Percentiles rank a stretch among this genome's conserved stretches.
phyloP scores from a whole-genome alignment of 1,140 invertebrate genomes.

The Oncopodura yosiiana region DNA sequence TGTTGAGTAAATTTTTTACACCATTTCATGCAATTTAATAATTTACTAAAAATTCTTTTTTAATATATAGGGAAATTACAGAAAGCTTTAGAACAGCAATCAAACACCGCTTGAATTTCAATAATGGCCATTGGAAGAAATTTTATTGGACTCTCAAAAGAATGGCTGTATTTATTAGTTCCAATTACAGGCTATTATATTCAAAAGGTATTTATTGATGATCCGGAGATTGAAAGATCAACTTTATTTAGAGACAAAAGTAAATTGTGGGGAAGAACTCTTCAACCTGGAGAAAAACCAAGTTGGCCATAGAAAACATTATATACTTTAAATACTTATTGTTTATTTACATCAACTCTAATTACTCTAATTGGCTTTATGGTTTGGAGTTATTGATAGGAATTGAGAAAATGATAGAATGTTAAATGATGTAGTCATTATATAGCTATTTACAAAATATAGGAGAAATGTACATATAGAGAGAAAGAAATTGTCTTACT shows the following conservation, averaged over 20 bases:
- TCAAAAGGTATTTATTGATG: slow-evolving; percentile 55
- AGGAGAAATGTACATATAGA: no score
- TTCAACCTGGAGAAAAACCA: slow-evolving; percentile 54
- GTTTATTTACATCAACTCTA: no score
- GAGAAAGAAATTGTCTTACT: no score
- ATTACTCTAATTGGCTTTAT: no score
- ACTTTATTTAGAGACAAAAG: slow-evolving; percentile 64
- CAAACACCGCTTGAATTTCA: background rate
- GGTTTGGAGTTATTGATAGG: no score
- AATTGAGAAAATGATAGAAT: no score
- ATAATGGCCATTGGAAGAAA: slow-evolving; percentile 9
- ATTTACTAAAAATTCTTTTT: background rate
- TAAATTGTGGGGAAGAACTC: slow-evolving; percentile 54
- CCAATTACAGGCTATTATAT: slow-evolving; percentile 48
- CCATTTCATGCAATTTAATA: background rate
- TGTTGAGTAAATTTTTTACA: background rate
- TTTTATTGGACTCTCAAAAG: slow-evolving; percentile 5
- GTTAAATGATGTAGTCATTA: no score
- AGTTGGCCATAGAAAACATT: slow-evolving; percentile 54
- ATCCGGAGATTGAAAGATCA: slow-evolving; percentile 57
- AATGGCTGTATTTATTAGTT: slow-evolving; percentile 36
- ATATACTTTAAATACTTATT: no score
- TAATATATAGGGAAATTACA: slow-evolving; percentile 14
- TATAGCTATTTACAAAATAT: no score
- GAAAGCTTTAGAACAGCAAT: background rate